phyloP scores from a whole-genome alignment of 2,797 vertebrate species.

The Synanceia verrucosa region DNA sequence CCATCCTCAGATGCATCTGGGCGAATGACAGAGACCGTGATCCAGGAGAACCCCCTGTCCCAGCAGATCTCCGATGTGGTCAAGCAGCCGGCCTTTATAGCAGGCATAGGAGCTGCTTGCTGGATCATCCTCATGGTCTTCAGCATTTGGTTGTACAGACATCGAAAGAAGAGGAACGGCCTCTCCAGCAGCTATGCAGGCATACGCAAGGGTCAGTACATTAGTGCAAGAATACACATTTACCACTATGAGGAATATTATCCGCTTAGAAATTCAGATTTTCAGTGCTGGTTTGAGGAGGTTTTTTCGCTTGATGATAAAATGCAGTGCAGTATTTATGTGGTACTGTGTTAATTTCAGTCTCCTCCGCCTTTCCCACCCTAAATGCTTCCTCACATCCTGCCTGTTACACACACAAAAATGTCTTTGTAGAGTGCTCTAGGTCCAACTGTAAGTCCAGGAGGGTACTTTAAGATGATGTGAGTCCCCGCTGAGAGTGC shows the following conservation, averaged over 20 bases:
- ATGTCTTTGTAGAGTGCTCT: conserved; percentile 34
- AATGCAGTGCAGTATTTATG: background rate
- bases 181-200: conserved; percentile 95
- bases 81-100: conserved; percentile 97
- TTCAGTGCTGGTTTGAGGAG: background rate
- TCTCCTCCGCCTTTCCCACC: background rate
- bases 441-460: conserved; percentile 32
- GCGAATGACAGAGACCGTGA: conserved; percentile 66
- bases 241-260: background rate
- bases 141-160: conserved; percentile 97
- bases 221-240: background rate
- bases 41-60: conserved; percentile 84
- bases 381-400: conserved; percentile 15
- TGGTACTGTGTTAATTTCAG: background rate
- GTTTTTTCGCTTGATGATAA: background rate
- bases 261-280: background rate
- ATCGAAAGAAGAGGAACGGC: conserved; percentile 94
- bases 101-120: conserved; percentile 96
- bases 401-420: conserved; percentile 11
- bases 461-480: conserved; percentile 46
- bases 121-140: conserved; percentile 99
- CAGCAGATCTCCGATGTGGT: conserved; percentile 99
- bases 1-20: conserved; percentile 75
- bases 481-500: conserved; percentile 41
- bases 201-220: conserved; percentile 93